Percentiles rank a stretch among this genome's conserved stretches.
These are phyloP conservation scores for Micrastur ruficollis DNA, from an alignment of 2,797 vertebrate species.

Conservation along the genomic window DNA sequence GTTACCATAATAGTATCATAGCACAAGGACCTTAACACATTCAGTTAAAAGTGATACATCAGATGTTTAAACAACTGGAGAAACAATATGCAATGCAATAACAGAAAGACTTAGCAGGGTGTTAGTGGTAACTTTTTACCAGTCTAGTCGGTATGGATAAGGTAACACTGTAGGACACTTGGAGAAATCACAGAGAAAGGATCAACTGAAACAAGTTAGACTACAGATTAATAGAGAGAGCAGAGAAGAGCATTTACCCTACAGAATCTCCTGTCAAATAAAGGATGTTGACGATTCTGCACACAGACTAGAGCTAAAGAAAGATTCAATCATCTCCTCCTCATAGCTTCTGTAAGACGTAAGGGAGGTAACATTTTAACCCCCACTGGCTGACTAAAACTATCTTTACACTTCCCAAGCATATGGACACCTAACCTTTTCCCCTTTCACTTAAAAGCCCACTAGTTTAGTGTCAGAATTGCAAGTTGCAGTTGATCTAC, in stretches of 20 bases:
- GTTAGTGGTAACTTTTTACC: neutral
- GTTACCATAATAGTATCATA: neutral
- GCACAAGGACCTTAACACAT: neutral
- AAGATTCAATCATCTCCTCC: neutral
- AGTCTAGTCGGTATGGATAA: neutral
- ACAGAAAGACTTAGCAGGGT: neutral
- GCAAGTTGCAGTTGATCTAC: neutral
- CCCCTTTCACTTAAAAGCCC: neutral
- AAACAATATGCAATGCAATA: neutral
- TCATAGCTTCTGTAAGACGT: neutral
- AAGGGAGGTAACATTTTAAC: neutral
- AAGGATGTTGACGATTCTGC: neutral
- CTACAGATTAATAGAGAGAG: neutral
- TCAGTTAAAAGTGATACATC: neutral
- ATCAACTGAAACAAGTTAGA: neutral
- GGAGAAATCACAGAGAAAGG: neutral
- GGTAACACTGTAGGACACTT: neutral
- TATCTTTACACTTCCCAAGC: neutral
- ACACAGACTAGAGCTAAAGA: neutral
- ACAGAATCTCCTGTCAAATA: fast-evolving
- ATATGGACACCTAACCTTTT: neutral
- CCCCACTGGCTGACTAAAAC: neutral
- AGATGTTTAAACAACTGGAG: neutral
- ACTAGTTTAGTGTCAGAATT: neutral
- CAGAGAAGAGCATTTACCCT: neutral